phyloP scores from a whole-genome alignment of 2,113 vertebrate genomes.

The Camarhynchus parvulus region DNA sequence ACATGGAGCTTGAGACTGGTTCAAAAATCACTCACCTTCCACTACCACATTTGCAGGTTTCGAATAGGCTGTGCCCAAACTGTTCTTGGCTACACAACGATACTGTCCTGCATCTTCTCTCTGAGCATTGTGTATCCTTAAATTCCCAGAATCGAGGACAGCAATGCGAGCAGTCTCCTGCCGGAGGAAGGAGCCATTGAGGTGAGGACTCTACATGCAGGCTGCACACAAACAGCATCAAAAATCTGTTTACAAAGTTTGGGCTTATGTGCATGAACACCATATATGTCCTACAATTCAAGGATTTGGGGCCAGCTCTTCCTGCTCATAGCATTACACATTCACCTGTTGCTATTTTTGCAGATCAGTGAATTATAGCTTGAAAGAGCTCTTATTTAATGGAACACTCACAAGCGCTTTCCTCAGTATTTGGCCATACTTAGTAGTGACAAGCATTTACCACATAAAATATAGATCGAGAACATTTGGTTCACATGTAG shows the following conservation, averaged over 20 bases:
- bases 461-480: neutral
- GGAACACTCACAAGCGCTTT: neutral
- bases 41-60: conserved; percentile 89
- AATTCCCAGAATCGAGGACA: conserved; percentile 89
- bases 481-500: neutral
- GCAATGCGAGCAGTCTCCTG: conserved; percentile 88
- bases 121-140: conserved; percentile 94
- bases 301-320: neutral
- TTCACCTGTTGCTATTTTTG: neutral
- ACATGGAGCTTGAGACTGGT: accelerated
- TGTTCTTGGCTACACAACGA: conserved; percentile 93
- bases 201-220: neutral
- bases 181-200: neutral
- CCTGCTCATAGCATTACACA: neutral
- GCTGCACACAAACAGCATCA: neutral
- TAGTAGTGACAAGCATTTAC: neutral
- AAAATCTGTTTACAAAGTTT: neutral
- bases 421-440: neutral
- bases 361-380: neutral
- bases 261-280: neutral
- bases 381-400: neutral
- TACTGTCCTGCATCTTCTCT: conserved; percentile 95
- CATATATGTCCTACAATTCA: neutral
- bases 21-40: conserved; percentile 81
- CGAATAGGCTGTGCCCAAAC: conserved; percentile 92